phyloP scores from a whole-genome alignment of 2,797 vertebrate genomes.

The Xiphorhynchus erythropygius region DNA sequence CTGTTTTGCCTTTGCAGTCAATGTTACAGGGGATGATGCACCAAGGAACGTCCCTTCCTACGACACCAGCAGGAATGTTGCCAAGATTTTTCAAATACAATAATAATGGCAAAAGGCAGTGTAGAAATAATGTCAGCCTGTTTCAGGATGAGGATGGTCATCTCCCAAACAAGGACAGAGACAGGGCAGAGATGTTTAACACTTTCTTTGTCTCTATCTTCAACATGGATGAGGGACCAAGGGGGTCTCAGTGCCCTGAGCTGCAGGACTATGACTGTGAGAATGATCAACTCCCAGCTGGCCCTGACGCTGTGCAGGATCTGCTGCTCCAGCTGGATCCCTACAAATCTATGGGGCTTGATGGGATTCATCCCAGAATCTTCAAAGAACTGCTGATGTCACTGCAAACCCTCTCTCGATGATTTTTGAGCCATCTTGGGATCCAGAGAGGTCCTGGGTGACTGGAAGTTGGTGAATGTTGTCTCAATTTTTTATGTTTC shows the following conservation, averaged over 20 bases:
- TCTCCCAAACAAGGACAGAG: neutral
- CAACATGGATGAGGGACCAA: neutral
- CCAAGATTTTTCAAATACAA: neutral
- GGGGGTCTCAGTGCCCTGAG: neutral
- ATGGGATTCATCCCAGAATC: neutral
- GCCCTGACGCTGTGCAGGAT: neutral
- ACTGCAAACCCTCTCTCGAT: neutral
- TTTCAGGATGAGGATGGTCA: neutral
- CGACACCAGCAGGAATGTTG: neutral
- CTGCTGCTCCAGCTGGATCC: neutral
- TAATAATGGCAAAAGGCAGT: neutral
- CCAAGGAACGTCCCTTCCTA: neutral
- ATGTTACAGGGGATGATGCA: neutral
- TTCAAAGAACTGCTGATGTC: neutral
- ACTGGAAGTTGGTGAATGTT: neutral
- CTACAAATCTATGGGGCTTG: neutral
- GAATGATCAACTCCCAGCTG: neutral
- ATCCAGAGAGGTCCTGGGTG: neutral
- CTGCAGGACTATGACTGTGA: neutral
- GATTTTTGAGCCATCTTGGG: neutral
- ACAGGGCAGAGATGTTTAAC: neutral
- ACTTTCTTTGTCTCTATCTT: neutral
- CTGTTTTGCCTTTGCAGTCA: neutral
- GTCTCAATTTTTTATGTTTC: fast-evolving
- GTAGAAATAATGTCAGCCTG: neutral